Evolutionary conservation across 2,888 invertebrate genomes (phyloP), one percentile per base, ranked within the genome.

Genomic region (Cheilosia scutellata): DNA sequence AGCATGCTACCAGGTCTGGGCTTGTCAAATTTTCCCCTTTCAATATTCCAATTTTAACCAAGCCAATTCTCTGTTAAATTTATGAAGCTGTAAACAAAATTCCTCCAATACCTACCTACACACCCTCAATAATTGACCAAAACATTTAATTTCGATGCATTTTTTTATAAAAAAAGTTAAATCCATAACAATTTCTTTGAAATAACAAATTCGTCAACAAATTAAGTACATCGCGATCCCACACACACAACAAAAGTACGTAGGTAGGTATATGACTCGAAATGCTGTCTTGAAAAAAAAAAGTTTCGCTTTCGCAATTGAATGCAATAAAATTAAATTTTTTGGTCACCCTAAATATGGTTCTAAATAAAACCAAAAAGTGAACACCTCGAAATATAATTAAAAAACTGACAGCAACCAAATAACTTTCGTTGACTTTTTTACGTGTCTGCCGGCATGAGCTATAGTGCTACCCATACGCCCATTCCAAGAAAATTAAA

Each of bases 381-480:
- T 9, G 7, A 55, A 3, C 4, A 37, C 11, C 11, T 4, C 11
- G 20, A 83, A 62, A 20, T 47, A 62, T 47, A 75, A 76, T 77
- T 65, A 68, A 80, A 72, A 79, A 71, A 55, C 49, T 66, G 51
- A 57, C 80, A 66, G 47, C 60, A n/a, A 57, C 25, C 57, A 42
- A 68, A 72, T 77, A 86, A 82, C 86, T 86, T 86, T 86, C 86
- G 77, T 77, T 82, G 76, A 72, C 42, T 63, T 51, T 63, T 72
- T 55, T 82, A 86, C 86, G 82, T 86, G 86, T 44, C 63, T 37
- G 31, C 55, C 44, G 33, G 66, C 33, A 62, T 70, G 58, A 71
- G 42, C 74, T 68, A 65, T 13, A 27, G 16, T n/a, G n/a, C 16
- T 11, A 13, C 0, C 2, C n/a, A 47, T 74, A 55, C 16, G 55